These are phyloP conservation scores for Apis mellifera DNA, from an alignment of 1,140 invertebrate species.

Conservation along the genomic window DNA sequence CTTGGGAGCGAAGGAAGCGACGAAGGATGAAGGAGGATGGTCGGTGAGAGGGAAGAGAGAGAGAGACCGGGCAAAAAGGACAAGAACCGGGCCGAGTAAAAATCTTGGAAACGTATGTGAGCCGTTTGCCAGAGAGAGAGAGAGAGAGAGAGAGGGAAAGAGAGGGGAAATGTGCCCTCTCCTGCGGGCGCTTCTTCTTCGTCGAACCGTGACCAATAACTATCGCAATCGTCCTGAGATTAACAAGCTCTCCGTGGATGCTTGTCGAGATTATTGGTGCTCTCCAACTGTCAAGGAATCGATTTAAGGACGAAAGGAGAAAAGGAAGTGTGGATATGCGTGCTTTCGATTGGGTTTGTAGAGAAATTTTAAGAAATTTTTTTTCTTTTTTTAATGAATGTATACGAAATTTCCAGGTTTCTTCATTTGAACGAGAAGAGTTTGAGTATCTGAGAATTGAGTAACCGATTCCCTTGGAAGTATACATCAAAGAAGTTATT, in stretches of 20 bases:
- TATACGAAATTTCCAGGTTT: no score
- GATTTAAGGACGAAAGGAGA: neutral
- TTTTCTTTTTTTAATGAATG: no score
- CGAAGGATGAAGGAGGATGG: constrained; percentile 18
- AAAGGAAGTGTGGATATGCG: neutral
- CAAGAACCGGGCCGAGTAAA: constrained; percentile 50
- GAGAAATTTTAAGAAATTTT: no score
- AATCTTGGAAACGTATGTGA: constrained; percentile 56
- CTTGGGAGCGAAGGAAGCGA: constrained; percentile 60
- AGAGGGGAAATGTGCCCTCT: neutral
- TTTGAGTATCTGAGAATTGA: no score
- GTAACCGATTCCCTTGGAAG: neutral
- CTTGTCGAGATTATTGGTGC: neutral
- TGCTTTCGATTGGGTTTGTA: neutral
- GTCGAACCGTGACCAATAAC: constrained; percentile 65
- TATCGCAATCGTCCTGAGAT: constrained; percentile 62
- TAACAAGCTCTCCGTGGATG: constrained; percentile 46
- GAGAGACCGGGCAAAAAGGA: constrained; percentile 47
- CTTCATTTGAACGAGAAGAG: no score
- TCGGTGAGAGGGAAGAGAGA: constrained; percentile 4
- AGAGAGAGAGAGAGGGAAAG: neutral
- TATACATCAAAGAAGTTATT: neutral
- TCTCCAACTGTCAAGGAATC: neutral
- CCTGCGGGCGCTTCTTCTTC: constrained; percentile 50
- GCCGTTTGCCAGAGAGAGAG: neutral